Base-by-base conservation (phyloP, 2,113 vertebrate genomes). In the Megaleporinus macrocephalus region DNA sequence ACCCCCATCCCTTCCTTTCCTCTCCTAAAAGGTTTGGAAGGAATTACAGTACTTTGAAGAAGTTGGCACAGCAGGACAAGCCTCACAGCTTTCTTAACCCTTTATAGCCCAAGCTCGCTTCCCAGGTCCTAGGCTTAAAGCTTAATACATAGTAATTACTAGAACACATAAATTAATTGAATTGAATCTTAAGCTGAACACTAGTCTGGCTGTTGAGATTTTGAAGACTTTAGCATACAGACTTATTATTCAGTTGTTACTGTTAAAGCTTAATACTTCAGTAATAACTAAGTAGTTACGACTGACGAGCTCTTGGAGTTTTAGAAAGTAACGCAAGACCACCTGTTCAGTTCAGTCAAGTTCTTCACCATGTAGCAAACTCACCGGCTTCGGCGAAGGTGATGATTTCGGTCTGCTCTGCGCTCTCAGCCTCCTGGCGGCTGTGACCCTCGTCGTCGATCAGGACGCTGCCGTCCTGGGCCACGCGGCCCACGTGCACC, bases 401-500 rank as follows among this genome's bases (percentile, higher is more conserved):
- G 92, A 99, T 99, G 90, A 99, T 96, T 90, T 99, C 97, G 15
- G 96, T 96, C 22, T 92, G 90, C 73, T 93, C 93, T 87, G 91
- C 93, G 88, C 92, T 91, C 22, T 86, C 85, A 0, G 73, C 51
- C 55, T 85, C 83, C 4, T n/a, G 89, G 85, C 90, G 91, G 82
- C 87, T 91, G 78, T 92, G 82, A 68, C 82, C 92, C 73, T 96
- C 95, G 59, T 96, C 96, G 92, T 97, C 95, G 86, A 99, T 97
- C 92, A 97, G 95, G 88, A 98, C 95, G 51, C 93, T 95, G 73
- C 97, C 97, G 84, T 98, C 96, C 88, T 96, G 94, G 59, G 95
- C 93, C 85, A 99, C 96, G 29, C 93, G 96, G 55, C 96, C 98
- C 74, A 98, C 96, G 10, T 98, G 97, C 62, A 99, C 95, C 88